Percentiles rank a stretch among this genome's conserved stretches.
These are phyloP conservation scores for Corythaixoides concolor DNA, from an alignment of 2,113 vertebrate genomes.

Conservation along the genomic window DNA sequence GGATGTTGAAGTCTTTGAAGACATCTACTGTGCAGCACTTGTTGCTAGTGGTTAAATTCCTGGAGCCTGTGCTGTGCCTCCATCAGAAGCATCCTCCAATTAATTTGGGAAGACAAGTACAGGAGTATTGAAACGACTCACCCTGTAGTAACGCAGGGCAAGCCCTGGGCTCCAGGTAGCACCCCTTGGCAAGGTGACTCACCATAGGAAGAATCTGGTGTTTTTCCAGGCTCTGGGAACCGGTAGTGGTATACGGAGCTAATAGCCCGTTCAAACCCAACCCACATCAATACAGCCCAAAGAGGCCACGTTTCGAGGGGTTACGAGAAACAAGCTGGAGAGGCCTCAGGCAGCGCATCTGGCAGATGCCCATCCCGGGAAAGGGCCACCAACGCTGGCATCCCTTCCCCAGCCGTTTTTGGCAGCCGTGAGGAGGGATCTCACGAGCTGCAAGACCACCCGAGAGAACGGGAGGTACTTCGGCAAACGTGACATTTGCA, in stretches of 20 bases:
- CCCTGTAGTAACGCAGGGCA: neutral
- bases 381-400: neutral
- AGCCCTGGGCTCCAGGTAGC: neutral
- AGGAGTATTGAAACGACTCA: no score
- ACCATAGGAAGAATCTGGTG: neutral
- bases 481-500: neutral
- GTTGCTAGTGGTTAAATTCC: neutral
- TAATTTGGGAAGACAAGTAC: neutral
- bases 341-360: neutral
- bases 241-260: neutral
- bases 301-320: neutral
- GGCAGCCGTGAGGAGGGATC: neutral
- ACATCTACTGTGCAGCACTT: rapidly evolving
- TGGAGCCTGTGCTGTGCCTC: neutral
- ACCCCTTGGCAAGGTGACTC: neutral
- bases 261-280: neutral
- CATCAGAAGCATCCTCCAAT: neutral
- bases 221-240: neutral
- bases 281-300: neutral
- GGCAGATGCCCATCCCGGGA: neutral
- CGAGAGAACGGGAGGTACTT: rapidly evolving
- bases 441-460: neutral
- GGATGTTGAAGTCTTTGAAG: neutral
- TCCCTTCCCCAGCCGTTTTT: neutral
- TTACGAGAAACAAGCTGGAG: neutral